Base-by-base conservation (phyloP, 2,888 invertebrate species). In the Hypselothyrea guttata region DNA sequence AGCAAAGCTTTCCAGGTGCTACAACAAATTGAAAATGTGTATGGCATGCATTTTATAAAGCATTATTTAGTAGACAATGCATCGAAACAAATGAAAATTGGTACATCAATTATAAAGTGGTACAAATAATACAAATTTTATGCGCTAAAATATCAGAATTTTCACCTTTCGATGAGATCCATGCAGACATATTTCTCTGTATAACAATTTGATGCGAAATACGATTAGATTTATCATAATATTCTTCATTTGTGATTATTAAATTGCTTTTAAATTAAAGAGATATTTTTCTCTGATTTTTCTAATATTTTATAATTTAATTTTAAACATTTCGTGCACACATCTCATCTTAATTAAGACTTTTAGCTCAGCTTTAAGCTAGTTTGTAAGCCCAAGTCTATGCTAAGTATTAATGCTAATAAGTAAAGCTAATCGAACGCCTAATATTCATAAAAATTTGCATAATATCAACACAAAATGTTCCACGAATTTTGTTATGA, bases 111-210 rank as follows among this genome's bases (percentile, higher is more conserved):
- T 2, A 8, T 40, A 16, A 48, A 40, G 30, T 12, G 7, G 1
- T 42, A 4, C 22, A 22, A 22, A 4, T 22, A 5, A 0, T 38
- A 28, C 3, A 7, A 27, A n/a, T n/a, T n/a, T n/a, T n/a, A n/a
- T n/a, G n/a, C n/a, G n/a, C n/a, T n/a, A n/a, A n/a, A n/a, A n/a
- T n/a, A n/a, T n/a, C n/a, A n/a, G n/a, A 30, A 48, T 30, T 48
- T 63, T 49, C 41, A 76, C 42, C 58, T 40, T 74, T 78, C 44
- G 66, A 84, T 85, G 89, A 89, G 89, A 89, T 89, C 89, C 89
- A 89, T 88, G 79, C 87, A 89, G 89, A 89, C 89, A 89, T 89
- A 88, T 88, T 22, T 22, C 22, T 22, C 82, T 71, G 44, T 56
- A 27, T 51, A 51, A 35, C 8, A 45, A 57, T 45, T 62, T 34